phyloP scores from a whole-genome alignment of 2,797 vertebrate species.

The Steatocranus sp. region DNA sequence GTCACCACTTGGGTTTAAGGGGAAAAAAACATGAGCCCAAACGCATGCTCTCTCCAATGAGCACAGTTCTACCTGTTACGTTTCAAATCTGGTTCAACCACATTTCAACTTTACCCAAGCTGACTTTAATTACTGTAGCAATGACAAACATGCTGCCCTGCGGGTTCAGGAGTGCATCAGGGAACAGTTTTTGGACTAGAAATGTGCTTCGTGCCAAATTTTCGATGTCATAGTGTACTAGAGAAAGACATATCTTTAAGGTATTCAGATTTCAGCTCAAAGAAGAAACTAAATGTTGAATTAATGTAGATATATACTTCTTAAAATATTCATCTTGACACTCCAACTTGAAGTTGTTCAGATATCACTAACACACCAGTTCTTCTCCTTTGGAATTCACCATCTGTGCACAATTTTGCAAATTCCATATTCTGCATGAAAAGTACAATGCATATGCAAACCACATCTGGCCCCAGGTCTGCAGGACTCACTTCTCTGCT shows the following conservation, averaged over 20 bases:
- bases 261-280: neutral
- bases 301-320: neutral
- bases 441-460: conserved; percentile 9
- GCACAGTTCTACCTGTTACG: neutral
- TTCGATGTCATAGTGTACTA: neutral
- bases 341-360: neutral
- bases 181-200: neutral
- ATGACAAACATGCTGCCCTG: conserved; percentile 21
- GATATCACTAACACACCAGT: neutral
- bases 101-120: conserved; percentile 1
- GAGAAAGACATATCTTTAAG: neutral
- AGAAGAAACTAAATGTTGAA: neutral
- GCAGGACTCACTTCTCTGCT: conserved; percentile 39
- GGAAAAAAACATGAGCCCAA: neutral
- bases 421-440: neutral
- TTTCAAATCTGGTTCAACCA: conserved; percentile 40
- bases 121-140: conserved; percentile 10
- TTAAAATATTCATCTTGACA: neutral
- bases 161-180: neutral
- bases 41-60: neutral
- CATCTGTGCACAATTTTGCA: conserved; percentile 7
- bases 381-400: neutral
- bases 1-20: neutral
- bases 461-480: conserved; percentile 62
- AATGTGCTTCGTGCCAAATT: neutral